phyloP scores from a whole-genome alignment of 2,888 invertebrate species.

The Agonopterix arenella region DNA sequence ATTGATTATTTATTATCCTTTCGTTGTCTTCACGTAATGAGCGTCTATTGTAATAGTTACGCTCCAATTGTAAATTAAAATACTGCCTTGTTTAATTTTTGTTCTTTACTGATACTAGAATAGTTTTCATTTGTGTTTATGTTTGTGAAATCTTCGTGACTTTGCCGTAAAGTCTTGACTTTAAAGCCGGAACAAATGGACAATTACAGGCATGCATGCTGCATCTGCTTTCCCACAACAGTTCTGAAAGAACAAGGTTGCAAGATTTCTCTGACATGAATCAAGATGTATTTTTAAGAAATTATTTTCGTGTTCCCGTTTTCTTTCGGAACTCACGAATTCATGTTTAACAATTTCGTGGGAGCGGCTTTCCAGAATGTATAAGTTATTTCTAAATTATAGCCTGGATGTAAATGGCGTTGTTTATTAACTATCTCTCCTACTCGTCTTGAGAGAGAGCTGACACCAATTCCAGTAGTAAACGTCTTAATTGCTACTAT shows the following conservation, averaged over 20 bases:
- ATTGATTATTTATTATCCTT: constrained; percentile 32
- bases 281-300: constrained; percentile 3
- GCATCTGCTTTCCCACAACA: constrained; percentile 18
- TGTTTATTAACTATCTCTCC: constrained; percentile 15
- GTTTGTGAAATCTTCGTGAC: constrained; percentile 17
- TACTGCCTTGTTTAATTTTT: no score
- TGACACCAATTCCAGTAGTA: constrained; percentile 9
- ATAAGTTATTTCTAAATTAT: constrained; percentile 15
- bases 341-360: constrained; percentile 4
- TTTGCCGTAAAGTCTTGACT: constrained; percentile 12
- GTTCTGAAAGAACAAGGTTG: constrained; percentile 14
- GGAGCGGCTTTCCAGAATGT: constrained; percentile 10
- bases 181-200: constrained; percentile 22
- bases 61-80: constrained; percentile 25
- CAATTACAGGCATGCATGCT: constrained; percentile 23
- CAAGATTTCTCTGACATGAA: constrained; percentile 14
- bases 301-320: background rate
- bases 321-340: background rate
- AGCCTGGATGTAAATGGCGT: constrained; percentile 5
- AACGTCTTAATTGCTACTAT: constrained; percentile 17
- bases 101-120: no score
- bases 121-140: background rate
- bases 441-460: constrained; percentile 18
- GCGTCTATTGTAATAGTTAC: constrained; percentile 22
- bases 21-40: constrained; percentile 25